Evolutionary conservation across 2,888 invertebrate genomes (phyloP), one percentile per base, ranked within the genome.

Genomic region (Rosalia funebris): DNA sequence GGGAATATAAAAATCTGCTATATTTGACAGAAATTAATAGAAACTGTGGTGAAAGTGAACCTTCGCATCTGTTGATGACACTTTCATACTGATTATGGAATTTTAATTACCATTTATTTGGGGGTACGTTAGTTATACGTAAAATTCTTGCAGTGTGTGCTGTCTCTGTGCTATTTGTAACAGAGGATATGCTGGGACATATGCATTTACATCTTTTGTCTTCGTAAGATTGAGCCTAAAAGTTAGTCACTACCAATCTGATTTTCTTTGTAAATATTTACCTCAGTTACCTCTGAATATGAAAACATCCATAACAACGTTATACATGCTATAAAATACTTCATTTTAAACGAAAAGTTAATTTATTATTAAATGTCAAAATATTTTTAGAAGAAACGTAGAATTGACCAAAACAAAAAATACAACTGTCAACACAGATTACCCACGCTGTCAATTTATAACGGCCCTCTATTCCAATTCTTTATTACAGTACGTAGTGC

Each of bases 151-250:
- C 88, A 1, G 88, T 86, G 57, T 86, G 86, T n/a, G 86, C 80
- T 0, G 84, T 83, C 68, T 83, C 83, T 0, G 86, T 86, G 37
- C 83, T 87, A 73, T 89, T 90, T 68, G 89, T 86, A 1, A 92
- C 90, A 1, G 92, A 89, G 0, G 89, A 88, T 17, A 90, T 86
- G 73, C 90, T 90, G 0, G 93, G 93, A 74, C 94, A 95, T 9
- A 94, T 90, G 77, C 95, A 95, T 81, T 91, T 92, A 77, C 94
- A 95, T 73, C 95, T 82, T 74, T 90, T 91, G 78, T 95, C 93
- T 79, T 93, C 93, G 80, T 92, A 93, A 1, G 89, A 88, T 77
- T 91, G 88, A 10, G 85, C 87, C 88, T 89, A 71, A 55, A 81
- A 82, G 48, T 47, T 19, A 64, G 15, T 32, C 5, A 17, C 10